Evolutionary conservation across 2,797 vertebrate species (phyloP).

Genomic region (Tangara arthus): DNA sequence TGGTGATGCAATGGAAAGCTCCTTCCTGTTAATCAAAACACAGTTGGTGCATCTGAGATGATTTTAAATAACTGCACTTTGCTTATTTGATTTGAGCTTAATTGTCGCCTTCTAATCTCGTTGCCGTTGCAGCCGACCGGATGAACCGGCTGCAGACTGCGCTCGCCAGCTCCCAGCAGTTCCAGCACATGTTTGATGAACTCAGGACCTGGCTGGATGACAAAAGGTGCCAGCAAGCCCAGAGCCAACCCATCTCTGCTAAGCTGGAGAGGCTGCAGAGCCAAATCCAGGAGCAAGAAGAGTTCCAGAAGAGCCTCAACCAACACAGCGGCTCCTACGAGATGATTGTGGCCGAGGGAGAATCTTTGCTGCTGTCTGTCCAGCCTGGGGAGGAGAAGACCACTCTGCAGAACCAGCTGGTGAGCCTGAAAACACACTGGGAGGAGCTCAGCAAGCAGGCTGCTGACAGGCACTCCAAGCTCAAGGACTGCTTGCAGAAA

Average conservation of each 20-base stretch:
- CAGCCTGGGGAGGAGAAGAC: conserved; percentile 87
- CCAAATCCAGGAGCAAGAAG: conserved; percentile 87
- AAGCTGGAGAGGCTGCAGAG: conserved; percentile 81
- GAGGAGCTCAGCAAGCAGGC: conserved; percentile 83
- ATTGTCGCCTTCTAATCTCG: not conserved
- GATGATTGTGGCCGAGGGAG: conserved; percentile 90
- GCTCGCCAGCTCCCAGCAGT: conserved; percentile 95
- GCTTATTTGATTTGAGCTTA: conserved; percentile 53
- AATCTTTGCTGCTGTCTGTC: conserved; percentile 85
- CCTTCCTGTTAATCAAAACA: conserved; percentile 46
- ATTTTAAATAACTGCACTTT: conserved; percentile 27
- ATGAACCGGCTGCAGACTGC: conserved; percentile 93
- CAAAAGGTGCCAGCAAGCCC: conserved; percentile 76
- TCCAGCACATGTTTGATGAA: conserved; percentile 98
- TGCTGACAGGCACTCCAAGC: conserved; percentile 77
- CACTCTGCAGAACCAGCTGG: conserved; percentile 84
- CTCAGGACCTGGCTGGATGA: conserved; percentile 89
- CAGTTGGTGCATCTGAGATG: conserved; percentile 20
- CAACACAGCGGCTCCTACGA: conserved; percentile 94
- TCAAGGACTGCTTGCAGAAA: conserved; percentile 87
- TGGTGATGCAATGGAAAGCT: conserved; percentile 17
- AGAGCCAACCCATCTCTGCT: conserved; percentile 83
- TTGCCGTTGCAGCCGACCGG: conserved; percentile 83
- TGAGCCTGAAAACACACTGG: conserved; percentile 87
- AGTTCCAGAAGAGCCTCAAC: conserved; percentile 88